Conservation (phyloP, 2,797 vertebrate genomes). For the Discoglossus pictus region DNA sequence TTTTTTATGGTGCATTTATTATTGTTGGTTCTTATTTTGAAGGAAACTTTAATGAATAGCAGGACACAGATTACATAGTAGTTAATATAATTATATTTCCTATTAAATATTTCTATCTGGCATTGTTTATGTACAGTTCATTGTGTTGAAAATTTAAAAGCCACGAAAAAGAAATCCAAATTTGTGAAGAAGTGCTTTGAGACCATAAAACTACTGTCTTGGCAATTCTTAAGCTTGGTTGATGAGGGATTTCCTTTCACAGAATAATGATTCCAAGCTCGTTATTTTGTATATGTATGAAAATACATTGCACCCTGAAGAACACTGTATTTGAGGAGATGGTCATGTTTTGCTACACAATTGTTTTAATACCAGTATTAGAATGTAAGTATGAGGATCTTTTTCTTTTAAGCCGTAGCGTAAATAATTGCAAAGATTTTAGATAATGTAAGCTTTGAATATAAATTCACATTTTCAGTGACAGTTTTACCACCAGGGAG, state of each 20-base stretch:
- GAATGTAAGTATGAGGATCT: slow-evolving; percentile 44
- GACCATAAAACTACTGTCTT: background rate
- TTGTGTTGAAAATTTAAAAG: background rate
- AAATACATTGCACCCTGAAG: slow-evolving; percentile 14
- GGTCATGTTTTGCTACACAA: background rate
- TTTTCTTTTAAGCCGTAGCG: slow-evolving; percentile 47
- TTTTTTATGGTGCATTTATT: too few species aligned
- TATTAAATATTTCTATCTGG: slow-evolving; percentile 13
- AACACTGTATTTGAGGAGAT: slow-evolving; percentile 3
- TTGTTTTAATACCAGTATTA: background rate
- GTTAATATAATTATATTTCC: too few species aligned
- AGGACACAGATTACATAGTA: too few species aligned
- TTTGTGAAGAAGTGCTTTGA: background rate
- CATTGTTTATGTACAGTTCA: background rate
- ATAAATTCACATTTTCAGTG: slow-evolving; percentile 56
- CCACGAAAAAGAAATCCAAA: background rate
- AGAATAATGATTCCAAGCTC: slow-evolving; percentile 27
- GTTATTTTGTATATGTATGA: slow-evolving; percentile 19
- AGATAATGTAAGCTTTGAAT: slow-evolving; percentile 63
- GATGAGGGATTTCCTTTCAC: slow-evolving; percentile 11
- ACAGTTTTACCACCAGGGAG: slow-evolving; percentile 59
- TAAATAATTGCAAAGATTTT: slow-evolving; percentile 58
- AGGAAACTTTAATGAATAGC: too few species aligned
- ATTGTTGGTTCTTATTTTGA: too few species aligned
- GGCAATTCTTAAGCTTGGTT: slow-evolving; percentile 9